These are phyloP conservation scores for Irena cyanogastra DNA, from an alignment of 2,113 vertebrate species.

Conservation along the genomic window DNA sequence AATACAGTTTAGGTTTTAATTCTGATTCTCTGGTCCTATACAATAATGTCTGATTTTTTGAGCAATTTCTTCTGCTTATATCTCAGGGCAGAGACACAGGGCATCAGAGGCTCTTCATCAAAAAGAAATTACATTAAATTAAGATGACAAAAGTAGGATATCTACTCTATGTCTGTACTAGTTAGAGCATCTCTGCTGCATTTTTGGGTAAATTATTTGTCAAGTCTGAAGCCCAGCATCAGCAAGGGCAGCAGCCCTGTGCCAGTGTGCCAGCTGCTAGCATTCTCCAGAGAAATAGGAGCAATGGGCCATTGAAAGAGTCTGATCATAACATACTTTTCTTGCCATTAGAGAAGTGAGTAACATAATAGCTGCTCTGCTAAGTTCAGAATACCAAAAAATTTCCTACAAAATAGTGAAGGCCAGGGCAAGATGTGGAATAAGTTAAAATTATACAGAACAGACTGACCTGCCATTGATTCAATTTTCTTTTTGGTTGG, in stretches of 20 bases:
- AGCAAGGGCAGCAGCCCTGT: background rate
- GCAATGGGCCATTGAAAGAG: background rate
- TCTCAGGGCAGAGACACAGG: background rate
- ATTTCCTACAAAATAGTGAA: background rate
- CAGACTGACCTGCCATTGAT: background rate
- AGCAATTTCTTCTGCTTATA: background rate
- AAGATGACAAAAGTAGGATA: background rate
- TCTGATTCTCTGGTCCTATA: background rate
- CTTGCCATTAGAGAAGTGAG: background rate
- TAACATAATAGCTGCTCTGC: background rate
- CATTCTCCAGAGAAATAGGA: background rate
- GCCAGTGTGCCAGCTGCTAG: slow-evolving; percentile 14
- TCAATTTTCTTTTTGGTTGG: background rate
- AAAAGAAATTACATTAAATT: background rate
- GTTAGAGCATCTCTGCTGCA: background rate
- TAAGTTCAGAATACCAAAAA: background rate
- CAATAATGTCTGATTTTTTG: background rate
- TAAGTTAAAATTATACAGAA: background rate
- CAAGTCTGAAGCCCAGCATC: background rate
- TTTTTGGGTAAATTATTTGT: background rate
- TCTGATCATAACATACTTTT: background rate
- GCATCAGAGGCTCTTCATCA: background rate
- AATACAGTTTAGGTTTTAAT: background rate
- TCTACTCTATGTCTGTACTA: background rate
- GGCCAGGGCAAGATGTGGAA: background rate